Base-by-base conservation (phyloP, 1,140 invertebrate genomes). In the Leptestheria dahalacensis region DNA sequence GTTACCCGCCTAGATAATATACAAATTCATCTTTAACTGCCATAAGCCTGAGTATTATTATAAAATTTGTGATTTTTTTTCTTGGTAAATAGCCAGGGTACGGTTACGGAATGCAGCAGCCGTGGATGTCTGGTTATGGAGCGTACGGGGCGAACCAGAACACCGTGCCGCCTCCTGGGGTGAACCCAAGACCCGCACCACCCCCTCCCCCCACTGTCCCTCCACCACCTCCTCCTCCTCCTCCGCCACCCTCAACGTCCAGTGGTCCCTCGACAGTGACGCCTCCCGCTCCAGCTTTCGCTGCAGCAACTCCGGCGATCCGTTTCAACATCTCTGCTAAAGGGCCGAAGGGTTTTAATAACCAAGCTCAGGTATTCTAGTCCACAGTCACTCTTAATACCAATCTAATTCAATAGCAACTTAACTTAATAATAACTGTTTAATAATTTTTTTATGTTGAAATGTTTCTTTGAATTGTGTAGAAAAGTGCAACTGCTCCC, bases 181-280 rank as follows among this genome's bases (percentile, higher is more conserved):
- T 41, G 6, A 41, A 6, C 33, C 33, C 33, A 6, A 41, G 33
- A 41, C 33, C 53, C 11, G 53, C 28, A 21, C 53, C 53, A n/a
- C 61, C 55, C 3, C 61, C 54, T 6, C 50, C 46, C 12, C 61
- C 61, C 15, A 20, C 57, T 26, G 46, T 50, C 2, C 61, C 55
- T 25, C 61, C 61, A 48, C 61, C 61, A 20, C 56, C 46, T 20
- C 57, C 61, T 1, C 61, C 61, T 29, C 61, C 61, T n/a, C 61
- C 61, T 60, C 61, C 61, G 9, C 61, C 54, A 51, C 61, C 54
- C 25, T n/a, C 55, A 55, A 24, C 24, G 12, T 28, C 33, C 33
- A 41, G 33, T 10, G 23, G 21, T 47, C 20, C 48, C 26, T 23
- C 48, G 23, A 6, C 18, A 4, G 26, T 28, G 15, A 21, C 57